phyloP scores from a whole-genome alignment of 1,140 invertebrate genomes.

The Eurosta solidaginis region DNA sequence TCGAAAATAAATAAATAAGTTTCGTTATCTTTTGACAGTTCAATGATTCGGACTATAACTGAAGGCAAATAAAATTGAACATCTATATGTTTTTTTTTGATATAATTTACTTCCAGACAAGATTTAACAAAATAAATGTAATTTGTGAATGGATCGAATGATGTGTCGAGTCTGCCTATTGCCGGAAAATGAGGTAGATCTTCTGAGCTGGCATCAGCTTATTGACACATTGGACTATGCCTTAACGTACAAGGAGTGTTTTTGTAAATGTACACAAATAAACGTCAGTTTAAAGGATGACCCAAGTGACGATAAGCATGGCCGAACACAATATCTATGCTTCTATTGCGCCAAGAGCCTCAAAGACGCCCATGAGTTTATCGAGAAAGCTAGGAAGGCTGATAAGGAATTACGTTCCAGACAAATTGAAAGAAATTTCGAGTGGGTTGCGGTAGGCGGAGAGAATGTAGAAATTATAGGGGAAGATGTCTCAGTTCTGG shows the following conservation, averaged over 20 bases:
- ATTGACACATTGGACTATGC: background rate
- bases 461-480: background rate
- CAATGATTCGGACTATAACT: too few species aligned
- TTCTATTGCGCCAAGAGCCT: background rate
- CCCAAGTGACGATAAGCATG: background rate
- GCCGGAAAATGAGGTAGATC: background rate
- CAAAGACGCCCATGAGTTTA: background rate
- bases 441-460: background rate
- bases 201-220: background rate
- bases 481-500: background rate
- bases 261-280: background rate
- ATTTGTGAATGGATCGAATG: background rate
- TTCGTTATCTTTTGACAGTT: too few species aligned
- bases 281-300: background rate
- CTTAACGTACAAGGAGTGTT: slow-evolving; percentile 9
- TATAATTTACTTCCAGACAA: too few species aligned
- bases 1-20: too few species aligned
- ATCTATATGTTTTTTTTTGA: too few species aligned
- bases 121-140: too few species aligned
- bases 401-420: background rate
- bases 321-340: background rate
- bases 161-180: background rate
- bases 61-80: too few species aligned
- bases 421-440: background rate
- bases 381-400: background rate